A percentile compares a stretch with the other conserved stretches of the same genome.
phyloP scores from a whole-genome alignment of 2,797 vertebrate species.

The Ataeniobius toweri region DNA sequence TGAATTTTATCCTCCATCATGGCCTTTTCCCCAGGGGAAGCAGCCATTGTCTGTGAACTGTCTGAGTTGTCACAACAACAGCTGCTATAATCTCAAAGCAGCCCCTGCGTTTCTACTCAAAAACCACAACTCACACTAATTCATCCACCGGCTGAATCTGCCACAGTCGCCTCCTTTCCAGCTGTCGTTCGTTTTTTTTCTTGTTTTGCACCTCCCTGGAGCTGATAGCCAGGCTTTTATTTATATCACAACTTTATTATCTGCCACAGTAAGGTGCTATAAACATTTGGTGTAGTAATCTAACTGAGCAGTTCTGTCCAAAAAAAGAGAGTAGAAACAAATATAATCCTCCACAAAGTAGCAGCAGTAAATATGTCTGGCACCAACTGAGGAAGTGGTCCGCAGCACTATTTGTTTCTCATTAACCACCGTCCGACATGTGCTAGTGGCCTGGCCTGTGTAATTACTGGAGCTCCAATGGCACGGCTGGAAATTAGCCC shows the following conservation, averaged over 20 bases:
- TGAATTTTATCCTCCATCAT: conserved; percentile 65
- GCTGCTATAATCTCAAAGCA: conserved; percentile 59
- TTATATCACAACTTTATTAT: conserved; percentile 43
- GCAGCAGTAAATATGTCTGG: conserved; percentile 42
- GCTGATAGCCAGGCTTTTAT: conserved; percentile 46
- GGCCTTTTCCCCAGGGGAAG: conserved; percentile 52
- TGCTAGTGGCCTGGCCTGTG: conserved; percentile 63
- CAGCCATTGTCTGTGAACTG: conserved; percentile 66
- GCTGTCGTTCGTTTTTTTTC: conserved; percentile 21
- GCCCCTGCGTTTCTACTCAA: conserved; percentile 44
- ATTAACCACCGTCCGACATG: conserved; percentile 67
- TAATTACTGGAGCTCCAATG: conserved; percentile 72
- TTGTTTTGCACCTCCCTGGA: conserved; percentile 30
- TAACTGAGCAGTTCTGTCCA: conserved; percentile 9
- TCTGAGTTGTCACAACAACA: conserved; percentile 71
- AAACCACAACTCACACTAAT: conserved; percentile 46
- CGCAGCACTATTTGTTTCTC: conserved; percentile 64
- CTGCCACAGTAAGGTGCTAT: conserved; percentile 31
- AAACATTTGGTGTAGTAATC: conserved; percentile 35
- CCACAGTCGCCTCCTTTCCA: conserved; percentile 36
- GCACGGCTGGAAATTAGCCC: conserved; percentile 67
- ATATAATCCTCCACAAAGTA: conserved; percentile 29
- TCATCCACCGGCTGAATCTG: conserved; percentile 18
- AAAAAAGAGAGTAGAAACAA: conserved; percentile 28
- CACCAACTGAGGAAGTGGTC: conserved; percentile 54